Percentiles rank a stretch among this genome's conserved stretches.
phyloP scores from a whole-genome alignment of 2,797 vertebrate genomes.

The Euphonia xanthogaster region DNA sequence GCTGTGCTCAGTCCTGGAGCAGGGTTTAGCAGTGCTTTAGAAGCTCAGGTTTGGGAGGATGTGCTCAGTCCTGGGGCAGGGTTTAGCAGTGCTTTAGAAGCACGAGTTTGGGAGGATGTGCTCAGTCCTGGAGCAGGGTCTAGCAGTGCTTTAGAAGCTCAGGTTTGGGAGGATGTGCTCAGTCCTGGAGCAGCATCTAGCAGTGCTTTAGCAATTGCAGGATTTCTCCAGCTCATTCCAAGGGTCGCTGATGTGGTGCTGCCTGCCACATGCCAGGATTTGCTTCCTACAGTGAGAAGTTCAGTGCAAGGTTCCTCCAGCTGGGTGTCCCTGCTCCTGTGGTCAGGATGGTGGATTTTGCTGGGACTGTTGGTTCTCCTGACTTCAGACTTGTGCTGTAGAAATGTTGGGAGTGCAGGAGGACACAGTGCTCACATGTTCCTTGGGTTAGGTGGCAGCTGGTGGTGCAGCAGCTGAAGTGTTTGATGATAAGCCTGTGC shows the following conservation, averaged over 20 bases:
- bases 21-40: neutral
- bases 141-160: neutral
- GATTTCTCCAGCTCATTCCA: neutral
- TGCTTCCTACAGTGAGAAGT: neutral
- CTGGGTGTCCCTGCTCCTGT: neutral
- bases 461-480: neutral
- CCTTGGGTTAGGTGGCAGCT: neutral
- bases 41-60: too few species aligned
- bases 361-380: neutral
- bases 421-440: accelerated
- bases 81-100: neutral
- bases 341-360: neutral
- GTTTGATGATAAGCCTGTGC: neutral
- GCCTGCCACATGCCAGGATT: accelerated
- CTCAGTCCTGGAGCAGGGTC: neutral
- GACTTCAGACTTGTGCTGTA: neutral
- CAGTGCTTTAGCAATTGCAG: neutral
- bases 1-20: neutral
- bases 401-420: neutral
- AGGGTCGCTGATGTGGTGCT: accelerated
- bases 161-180: neutral
- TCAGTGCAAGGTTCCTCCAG: neutral
- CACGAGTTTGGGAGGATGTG: neutral
- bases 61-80: neutral
- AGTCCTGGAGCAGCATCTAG: neutral